Conservation (phyloP, 2,888 invertebrate genomes). For the Drosophila mimetica region DNA sequence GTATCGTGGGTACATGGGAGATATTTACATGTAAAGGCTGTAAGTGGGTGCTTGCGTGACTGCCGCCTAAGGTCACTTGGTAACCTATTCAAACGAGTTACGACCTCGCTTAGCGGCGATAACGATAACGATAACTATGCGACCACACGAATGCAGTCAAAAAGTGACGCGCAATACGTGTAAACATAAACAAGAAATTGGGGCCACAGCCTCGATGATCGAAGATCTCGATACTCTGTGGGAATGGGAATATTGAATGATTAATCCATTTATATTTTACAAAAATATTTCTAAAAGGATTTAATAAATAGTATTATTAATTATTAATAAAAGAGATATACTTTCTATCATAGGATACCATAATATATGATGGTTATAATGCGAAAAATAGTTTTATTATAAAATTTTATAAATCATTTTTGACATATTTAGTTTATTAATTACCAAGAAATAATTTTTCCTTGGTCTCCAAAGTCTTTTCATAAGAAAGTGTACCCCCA, state of each 20-base stretch:
- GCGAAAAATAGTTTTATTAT: too few species aligned
- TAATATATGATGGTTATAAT: too few species aligned
- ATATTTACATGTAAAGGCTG: slow-evolving; percentile 9
- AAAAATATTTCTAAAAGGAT: too few species aligned
- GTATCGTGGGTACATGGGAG: neutral
- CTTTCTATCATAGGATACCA: too few species aligned
- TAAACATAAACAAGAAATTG: slow-evolving; percentile 45
- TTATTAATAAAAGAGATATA: too few species aligned
- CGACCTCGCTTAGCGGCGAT: slow-evolving; percentile 32
- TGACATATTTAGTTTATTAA: too few species aligned
- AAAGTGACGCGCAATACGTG: slow-evolving; percentile 37
- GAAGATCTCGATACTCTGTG: neutral
- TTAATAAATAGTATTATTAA: too few species aligned
- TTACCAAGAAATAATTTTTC: too few species aligned
- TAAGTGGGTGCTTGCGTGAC: slow-evolving; percentile 45
- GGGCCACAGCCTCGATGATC: neutral
- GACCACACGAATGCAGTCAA: slow-evolving; percentile 53
- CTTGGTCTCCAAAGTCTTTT: neutral
- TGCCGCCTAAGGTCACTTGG: slow-evolving; percentile 57
- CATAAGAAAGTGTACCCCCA: neutral
- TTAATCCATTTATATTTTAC: too few species aligned
- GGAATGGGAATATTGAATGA: too few species aligned
- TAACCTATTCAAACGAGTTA: slow-evolving; percentile 35
- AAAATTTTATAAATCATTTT: too few species aligned
- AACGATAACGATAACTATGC: slow-evolving; percentile 44